Percentiles rank a stretch among this genome's conserved stretches.
These are phyloP conservation scores for Eupithecia insigniata DNA, from an alignment of 2,888 invertebrate genomes.

Conservation along the genomic window DNA sequence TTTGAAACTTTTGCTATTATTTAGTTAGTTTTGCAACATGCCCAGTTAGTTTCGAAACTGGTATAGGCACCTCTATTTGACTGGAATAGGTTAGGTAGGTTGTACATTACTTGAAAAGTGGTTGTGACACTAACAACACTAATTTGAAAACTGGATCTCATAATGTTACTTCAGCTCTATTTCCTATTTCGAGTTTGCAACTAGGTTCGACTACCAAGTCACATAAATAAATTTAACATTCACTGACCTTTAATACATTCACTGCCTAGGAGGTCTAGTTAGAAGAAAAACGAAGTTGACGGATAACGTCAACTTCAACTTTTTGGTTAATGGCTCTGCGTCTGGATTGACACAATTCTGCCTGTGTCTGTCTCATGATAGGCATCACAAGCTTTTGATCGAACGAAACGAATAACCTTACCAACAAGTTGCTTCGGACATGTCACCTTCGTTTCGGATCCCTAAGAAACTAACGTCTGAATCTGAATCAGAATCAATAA, in stretches of 20 bases:
- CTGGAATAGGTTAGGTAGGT: slow-evolving; percentile 20
- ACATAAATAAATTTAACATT: not conserved
- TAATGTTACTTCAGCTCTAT: slow-evolving; percentile 26
- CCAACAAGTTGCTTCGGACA: too few relatives aligned
- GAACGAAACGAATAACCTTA: too few relatives aligned
- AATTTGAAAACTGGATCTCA: slow-evolving; percentile 40
- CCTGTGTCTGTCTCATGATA: too few relatives aligned
- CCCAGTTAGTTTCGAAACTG: slow-evolving; percentile 18
- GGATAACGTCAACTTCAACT: too few relatives aligned
- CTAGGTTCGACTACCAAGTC: not conserved
- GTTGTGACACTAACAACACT: slow-evolving; percentile 18
- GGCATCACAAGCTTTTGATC: too few relatives aligned
- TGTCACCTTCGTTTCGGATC: too few relatives aligned
- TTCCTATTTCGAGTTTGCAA: slow-evolving; percentile 12
- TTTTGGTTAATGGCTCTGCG: too few relatives aligned
- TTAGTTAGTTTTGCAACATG: slow-evolving; percentile 9
- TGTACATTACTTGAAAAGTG: slow-evolving; percentile 36
- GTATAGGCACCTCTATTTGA: slow-evolving; percentile 24
- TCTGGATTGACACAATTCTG: too few relatives aligned
- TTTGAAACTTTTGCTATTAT: not conserved
- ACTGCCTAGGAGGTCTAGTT: too few relatives aligned
- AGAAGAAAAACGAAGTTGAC: too few relatives aligned
- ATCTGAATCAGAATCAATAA: too few relatives aligned
- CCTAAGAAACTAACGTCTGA: too few relatives aligned
- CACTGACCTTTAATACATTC: not conserved